Base-by-base conservation (phyloP, 2,113 vertebrate species). In the Rhynchomys soricoides region DNA sequence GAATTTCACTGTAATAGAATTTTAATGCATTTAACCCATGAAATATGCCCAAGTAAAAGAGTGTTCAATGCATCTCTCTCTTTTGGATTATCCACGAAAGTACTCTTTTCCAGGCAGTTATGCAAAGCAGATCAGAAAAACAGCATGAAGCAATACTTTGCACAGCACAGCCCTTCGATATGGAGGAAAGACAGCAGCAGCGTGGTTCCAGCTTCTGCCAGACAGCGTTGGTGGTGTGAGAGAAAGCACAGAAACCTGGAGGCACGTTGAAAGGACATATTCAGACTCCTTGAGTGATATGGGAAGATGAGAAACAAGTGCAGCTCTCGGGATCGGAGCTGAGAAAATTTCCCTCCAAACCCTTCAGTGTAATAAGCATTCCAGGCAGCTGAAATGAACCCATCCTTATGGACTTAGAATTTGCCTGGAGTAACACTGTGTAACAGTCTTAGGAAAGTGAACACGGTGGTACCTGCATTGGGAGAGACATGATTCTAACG, bases 201-300 rank as follows among this genome's bases (percentile, higher is more conserved):
- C 95, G 19, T 62, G 85, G 92, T 97, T 90, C 86, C 96, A 92
- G 94, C 78, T 95, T 79, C 96, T 96, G 97, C 95, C 97, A 98
- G 97, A 98, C 97, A 97, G 97, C 96, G 95, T 98, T 97, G 97
- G 97, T 97, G 97, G 97, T 97, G 96, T 96, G 96, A 97, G 93
- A 89, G 92, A 96, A 97, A 97, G 94, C 97, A 97, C 95, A 94
- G 96, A 97, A 97, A 97, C 95, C 94, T 95, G 82, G 78, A 97
- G 96, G 97, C 91, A 95, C 26, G 17, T 89, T 92, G 74, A 97
- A 97, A 95, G 97, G 96, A 98, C 97, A 96, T 75, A 96, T 92
- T 98, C 97, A 97, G 95, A 94, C 43, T 86, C 86, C 85, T 95
- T 93, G 81, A 96, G 91, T 74, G 86, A 96, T 93, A 94, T 43